These are phyloP conservation scores for Rhea pennata DNA, from an alignment of 2,113 vertebrate species.

Conservation along the genomic window DNA sequence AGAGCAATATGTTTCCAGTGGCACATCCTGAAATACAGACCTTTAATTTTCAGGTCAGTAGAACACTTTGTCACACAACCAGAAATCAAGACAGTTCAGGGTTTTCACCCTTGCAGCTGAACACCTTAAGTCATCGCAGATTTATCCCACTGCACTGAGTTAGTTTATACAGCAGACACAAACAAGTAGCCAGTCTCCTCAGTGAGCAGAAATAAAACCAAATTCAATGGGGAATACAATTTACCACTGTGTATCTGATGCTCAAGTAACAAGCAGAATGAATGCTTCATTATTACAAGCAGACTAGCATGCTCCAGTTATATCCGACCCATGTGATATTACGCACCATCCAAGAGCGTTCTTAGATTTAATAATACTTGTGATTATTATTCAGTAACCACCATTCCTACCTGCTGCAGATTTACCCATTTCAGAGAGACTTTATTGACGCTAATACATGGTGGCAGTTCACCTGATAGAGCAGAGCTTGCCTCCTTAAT, in stretches of 20 bases:
- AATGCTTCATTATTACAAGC: background rate
- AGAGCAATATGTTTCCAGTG: background rate
- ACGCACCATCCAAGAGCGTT: background rate
- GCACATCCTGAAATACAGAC: background rate
- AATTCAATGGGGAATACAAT: background rate
- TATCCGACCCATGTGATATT: background rate
- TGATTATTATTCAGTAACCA: background rate
- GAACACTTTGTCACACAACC: background rate
- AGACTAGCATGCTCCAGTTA: background rate
- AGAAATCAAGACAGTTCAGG: background rate
- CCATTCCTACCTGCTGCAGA: background rate
- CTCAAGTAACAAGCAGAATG: background rate
- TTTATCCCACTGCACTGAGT: background rate
- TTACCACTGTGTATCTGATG: background rate
- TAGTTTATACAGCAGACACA: constrained; percentile 62
- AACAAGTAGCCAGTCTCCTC: constrained; percentile 70
- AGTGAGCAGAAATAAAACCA: background rate
- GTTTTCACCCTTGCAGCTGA: background rate
- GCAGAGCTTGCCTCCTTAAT: too few relatives aligned
- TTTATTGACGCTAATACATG: background rate
- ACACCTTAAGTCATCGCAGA: background rate
- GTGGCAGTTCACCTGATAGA: background rate
- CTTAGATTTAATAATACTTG: background rate
- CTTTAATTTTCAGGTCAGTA: background rate
- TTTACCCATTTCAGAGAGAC: background rate